Base-by-base conservation (phyloP, 2,797 vertebrate genomes). In the Calcarius lapponicus region DNA sequence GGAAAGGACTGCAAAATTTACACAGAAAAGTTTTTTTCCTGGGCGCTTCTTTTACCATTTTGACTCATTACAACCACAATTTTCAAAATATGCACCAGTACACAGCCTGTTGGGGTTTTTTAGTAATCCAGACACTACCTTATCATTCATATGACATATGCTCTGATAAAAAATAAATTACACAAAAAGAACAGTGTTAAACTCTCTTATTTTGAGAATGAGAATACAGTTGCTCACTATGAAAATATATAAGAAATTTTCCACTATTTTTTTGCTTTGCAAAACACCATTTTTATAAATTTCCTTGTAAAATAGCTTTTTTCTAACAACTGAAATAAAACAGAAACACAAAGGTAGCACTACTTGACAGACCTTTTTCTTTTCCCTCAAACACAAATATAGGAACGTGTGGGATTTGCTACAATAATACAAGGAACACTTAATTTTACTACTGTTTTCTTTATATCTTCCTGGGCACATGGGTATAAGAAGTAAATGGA, bases 31-130 rank as follows among this genome's bases (percentile, higher is more conserved):
- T 31, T 2, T 3, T 86, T 66, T 75, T 31, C 11, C 36, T 67
- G 14, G 64, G 19, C 3, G 8, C 7, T 34, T 75, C 5, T 17
- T 81, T 84, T 42, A 64, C 25, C 1, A 2, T 42, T 69, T 87
- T 45, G 7, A 13, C 51, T 65, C 12, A 10, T 32, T 51, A 32
- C 8, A 62, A 47, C 3, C 24, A 65, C 5, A 57, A 47, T 24
- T 61, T 79, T 81, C 62, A 61, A 12, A 11, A 28, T 14, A 18
- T 67, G 16, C 19, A 71, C 4, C 11, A 53, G 6, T 48, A 58
- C 6, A 17, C 18, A 76, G 47, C 17, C 2, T 32, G 11, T 34
- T 13, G 3, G 1, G 0, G 2, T 12, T 78, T 40, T 69, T 72
- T 61, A 26, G 13, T 34, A 54, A 73, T 48, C 1, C 6, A 71